A percentile compares a stretch with the other conserved stretches of the same genome.
These are phyloP conservation scores for Nothoprocta perdicaria DNA, from an alignment of 2,113 vertebrate genomes.

Conservation along the genomic window DNA sequence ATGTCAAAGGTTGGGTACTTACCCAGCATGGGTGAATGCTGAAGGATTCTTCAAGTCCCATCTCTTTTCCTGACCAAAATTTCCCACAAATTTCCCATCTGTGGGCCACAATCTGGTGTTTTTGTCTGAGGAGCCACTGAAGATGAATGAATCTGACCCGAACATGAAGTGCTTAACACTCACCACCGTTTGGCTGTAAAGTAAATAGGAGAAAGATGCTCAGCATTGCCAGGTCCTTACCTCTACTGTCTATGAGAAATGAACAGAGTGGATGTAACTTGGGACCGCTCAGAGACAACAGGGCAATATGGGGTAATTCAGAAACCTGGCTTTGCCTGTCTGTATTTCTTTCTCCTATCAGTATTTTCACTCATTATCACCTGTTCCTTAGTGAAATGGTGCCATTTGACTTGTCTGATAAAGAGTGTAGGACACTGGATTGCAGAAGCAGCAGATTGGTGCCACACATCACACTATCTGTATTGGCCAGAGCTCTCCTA, in stretches of 20 bases:
- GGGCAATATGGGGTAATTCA: not conserved
- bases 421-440: not conserved
- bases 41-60: constrained; percentile 58
- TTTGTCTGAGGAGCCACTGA: constrained; percentile 55
- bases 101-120: constrained; percentile 63
- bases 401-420: not conserved
- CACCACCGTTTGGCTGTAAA: not conserved
- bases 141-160: constrained; percentile 27
- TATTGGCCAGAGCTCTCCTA: not conserved
- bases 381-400: not conserved
- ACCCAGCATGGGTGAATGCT: constrained; percentile 40
- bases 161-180: constrained; percentile 48
- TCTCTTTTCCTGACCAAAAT: constrained; percentile 57
- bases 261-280: no score
- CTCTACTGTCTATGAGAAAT: not conserved
- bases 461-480: not conserved
- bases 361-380: not conserved
- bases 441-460: not conserved
- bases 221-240: not conserved
- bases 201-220: not conserved
- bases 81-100: constrained; percentile 47
- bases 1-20: not conserved
- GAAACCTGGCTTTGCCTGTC: not conserved
- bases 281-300: no score
- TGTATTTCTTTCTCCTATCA: not conserved